A percentile compares a stretch with the other conserved stretches of the same genome.
phyloP scores from a whole-genome alignment of 2,797 vertebrate genomes.

The Fundulus diaphanus region DNA sequence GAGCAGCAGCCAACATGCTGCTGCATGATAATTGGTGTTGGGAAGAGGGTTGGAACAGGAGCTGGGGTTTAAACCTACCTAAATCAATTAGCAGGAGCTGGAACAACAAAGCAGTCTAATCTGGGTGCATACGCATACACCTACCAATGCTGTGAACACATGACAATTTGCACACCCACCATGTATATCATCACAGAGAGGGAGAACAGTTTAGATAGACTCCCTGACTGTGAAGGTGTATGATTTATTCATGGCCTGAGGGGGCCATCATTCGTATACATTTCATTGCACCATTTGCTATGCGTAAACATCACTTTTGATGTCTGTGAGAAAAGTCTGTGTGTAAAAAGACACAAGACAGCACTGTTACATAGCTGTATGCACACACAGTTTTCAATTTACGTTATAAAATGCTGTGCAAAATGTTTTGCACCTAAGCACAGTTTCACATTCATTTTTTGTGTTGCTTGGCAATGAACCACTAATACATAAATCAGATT shows the following conservation, averaged over 20 bases:
- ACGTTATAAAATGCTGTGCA: constrained; percentile 4
- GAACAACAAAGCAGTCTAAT: constrained; percentile 38
- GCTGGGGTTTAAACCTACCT: constrained; percentile 29
- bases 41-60: constrained; percentile 36
- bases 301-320: constrained; percentile 68
- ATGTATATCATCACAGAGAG: constrained; percentile 16
- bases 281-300: constrained; percentile 64
- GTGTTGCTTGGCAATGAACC: constrained; percentile 7
- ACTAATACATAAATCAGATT: constrained; percentile 1
- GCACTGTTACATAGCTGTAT: constrained; percentile 15
- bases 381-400: constrained; percentile 19
- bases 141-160: constrained; percentile 19
- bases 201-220: constrained; percentile 38
- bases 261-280: constrained; percentile 51
- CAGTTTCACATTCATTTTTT: constrained; percentile 15
- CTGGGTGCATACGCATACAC: constrained; percentile 16
- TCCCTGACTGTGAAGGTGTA: constrained; percentile 54
- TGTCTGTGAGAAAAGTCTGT: constrained; percentile 64
- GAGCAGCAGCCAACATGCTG: constrained; percentile 64
- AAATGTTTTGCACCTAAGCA: constrained; percentile 12
- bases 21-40: constrained; percentile 59
- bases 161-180: constrained; percentile 34
- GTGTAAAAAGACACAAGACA: constrained; percentile 38
- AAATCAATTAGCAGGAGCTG: constrained; percentile 65
- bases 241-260: constrained; percentile 59